Evolutionary conservation across 2,888 invertebrate species (phyloP).

Genomic region (Rugalucina vietnamica): DNA sequence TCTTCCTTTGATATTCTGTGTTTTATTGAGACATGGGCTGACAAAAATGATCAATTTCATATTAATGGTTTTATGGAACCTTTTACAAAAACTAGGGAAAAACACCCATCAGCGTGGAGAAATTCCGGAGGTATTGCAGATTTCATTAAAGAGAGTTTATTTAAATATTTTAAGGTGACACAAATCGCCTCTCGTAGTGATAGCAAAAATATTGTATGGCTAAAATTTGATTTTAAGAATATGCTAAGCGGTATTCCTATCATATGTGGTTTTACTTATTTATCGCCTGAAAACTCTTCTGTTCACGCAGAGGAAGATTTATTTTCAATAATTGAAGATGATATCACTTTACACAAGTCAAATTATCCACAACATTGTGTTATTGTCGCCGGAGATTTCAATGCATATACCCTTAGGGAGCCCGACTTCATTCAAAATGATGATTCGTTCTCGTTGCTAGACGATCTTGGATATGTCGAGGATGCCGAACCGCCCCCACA

Average conservation of each 20-base stretch:
- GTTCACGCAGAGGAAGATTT: background rate
- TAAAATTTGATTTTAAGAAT: background rate
- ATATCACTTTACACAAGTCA: background rate
- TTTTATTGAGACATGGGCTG: background rate
- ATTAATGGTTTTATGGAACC: background rate
- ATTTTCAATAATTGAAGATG: background rate
- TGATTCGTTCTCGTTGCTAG: background rate
- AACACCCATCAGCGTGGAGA: background rate
- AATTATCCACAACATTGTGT: background rate
- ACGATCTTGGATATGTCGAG: background rate
- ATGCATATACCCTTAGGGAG: background rate
- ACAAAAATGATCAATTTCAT: background rate
- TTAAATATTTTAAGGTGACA: background rate
- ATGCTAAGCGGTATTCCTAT: background rate
- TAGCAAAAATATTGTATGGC: background rate
- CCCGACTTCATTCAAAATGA: background rate
- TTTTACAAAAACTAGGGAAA: background rate
- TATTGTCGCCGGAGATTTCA: background rate
- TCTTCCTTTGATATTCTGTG: background rate
- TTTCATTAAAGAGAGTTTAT: background rate
- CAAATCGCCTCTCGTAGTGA: background rate
- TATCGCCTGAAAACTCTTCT: background rate
- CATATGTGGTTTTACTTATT: background rate
- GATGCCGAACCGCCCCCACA: background rate
- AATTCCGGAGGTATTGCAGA: background rate